Evolutionary conservation across 2,797 vertebrate genomes (phyloP), one percentile per base, ranked within the genome.

Genomic region (Acipenser oxyrinchus): DNA sequence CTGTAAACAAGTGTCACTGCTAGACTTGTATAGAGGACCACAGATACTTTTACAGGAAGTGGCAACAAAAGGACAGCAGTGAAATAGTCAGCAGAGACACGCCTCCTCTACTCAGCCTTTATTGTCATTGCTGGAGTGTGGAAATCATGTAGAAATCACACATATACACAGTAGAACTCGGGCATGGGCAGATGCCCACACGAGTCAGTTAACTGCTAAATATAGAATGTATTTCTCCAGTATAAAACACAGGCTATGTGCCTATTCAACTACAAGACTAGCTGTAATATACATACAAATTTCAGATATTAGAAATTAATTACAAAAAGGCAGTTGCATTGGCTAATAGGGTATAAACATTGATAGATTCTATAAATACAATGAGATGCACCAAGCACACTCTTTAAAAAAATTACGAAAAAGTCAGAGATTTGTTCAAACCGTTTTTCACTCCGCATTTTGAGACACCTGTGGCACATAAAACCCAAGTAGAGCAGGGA

Each of bases 341-440:
- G 77, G 78, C 82, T 83, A 83, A 82, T 79, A 85, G 3, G 75
- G 76, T 88, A 91, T 83, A 89, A 90, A 90, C 89, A 85, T 68
- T 74, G 73, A 80, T 80, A 83, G 84, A 77, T 79, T 84, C 82
- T 89, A 88, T 89, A 87, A 90, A 89, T 86, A 87, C 79, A 83
- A 83, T 65, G 74, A 82, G 83, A 84, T 72, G 71, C 71, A 74
- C 83, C 82, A 82, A 84, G 74, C 81, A 75, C 82, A 80, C 73
- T 74, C 72, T 68, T 66, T 68, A 72, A 70, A 48, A n/a, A 62
- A 55, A 64, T 52, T 23, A 63, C 48, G 78, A 86, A 79, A 72
- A 82, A 75, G 83, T 75, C 78, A 83, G 80, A 80, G 82, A 83
- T 76, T 78, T 81, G 68, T 70, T 74, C 79, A 72, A 73, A 77